Base-by-base conservation (phyloP, 2,797 vertebrate genomes). In the Micropoecilia bifurca region DNA sequence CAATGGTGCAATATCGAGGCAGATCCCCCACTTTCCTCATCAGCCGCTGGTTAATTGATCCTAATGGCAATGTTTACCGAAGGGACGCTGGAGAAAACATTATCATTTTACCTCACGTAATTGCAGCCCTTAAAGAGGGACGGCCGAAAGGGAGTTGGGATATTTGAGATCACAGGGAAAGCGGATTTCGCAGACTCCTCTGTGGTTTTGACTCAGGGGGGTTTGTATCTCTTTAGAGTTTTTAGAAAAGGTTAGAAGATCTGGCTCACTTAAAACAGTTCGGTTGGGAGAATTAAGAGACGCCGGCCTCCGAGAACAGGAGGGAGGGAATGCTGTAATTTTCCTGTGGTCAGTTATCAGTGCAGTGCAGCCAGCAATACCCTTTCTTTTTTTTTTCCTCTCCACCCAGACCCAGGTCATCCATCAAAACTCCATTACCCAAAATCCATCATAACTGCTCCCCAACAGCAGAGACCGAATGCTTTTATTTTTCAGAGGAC, bases 11-110 rank as follows among this genome's bases (percentile, higher is more conserved):
- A 95, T 95, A 94, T 91, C 72, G 78, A 94, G 88, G 89, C 87
- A 86, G 91, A 92, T 53, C 82, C 91, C 92, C 87, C 90, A 77
- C 91, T 93, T 89, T 93, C 88, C 94, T 95, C 92, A 93, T 95
- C 95, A 95, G 88, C 90, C 87, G 77, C 75, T 83, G 93, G 94
- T 92, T 96, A 95, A 96, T 95, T 93, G 93, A 96, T 95, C 93
- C 93, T 93, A 88, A 94, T 87, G 86, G 89, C 90, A 90, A 92
- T 95, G 94, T 96, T 95, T 95, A 95, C 94, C 94, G 84, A 92
- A 85, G 94, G 93, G 94, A 94, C 78, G 74, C 81, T 89, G 84
- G 90, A 93, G 90, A 89, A 94, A 94, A 94, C 90, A 89, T 89
- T 89, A 91, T 94, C 87, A 87, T 91, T 95, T 93, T 90, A 93